These are phyloP conservation scores for Siniperca scherzeri DNA, from an alignment of 2,797 vertebrate genomes.

Conservation along the genomic window DNA sequence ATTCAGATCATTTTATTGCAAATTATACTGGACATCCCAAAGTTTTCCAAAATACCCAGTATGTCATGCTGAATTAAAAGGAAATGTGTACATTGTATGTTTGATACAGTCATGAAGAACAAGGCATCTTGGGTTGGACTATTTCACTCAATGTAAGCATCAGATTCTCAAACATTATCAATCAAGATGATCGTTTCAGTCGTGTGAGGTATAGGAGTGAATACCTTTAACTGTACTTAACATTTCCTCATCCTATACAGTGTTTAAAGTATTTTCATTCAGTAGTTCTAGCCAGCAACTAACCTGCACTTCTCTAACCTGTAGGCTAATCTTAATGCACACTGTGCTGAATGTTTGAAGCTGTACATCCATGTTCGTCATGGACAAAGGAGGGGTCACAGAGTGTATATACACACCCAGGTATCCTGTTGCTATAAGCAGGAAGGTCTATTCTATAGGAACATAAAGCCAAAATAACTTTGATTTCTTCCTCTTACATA, in stretches of 20 bases:
- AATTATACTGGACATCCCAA: conserved; percentile 5
- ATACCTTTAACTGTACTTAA: neutral
- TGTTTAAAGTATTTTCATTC: conserved; percentile 9
- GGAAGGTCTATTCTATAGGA: conserved; percentile 59
- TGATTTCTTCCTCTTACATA: conserved; percentile 54
- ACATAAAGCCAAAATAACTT: conserved; percentile 34
- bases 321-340: conserved; percentile 13
- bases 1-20: neutral
- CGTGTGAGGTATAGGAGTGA: neutral
- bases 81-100: neutral
- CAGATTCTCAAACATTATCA: neutral
- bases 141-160: neutral
- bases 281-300: neutral
- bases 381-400: conserved; percentile 52
- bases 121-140: neutral
- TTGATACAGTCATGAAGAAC: neutral
- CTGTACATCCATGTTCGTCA: conserved; percentile 44
- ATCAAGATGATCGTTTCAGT: neutral
- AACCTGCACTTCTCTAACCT: conserved; percentile 1
- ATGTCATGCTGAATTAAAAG: neutral
- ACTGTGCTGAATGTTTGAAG: conserved; percentile 30
- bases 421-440: conserved; percentile 71
- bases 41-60: conserved; percentile 1
- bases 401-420: conserved; percentile 53
- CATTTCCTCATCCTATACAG: neutral